phyloP scores from a whole-genome alignment of 2,797 vertebrate species.

The Macropodus opercularis region DNA sequence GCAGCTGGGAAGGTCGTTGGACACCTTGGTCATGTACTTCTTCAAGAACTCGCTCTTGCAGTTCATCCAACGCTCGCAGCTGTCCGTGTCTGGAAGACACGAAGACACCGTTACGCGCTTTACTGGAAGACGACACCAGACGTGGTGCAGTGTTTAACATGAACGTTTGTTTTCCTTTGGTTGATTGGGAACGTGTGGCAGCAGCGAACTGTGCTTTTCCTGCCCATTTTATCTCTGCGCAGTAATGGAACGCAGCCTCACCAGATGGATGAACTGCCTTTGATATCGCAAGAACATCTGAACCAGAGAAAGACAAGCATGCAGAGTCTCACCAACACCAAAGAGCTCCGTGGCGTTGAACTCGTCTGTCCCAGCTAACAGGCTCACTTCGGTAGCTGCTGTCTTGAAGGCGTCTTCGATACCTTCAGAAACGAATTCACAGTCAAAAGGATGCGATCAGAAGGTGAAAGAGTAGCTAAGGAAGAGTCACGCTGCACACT shows the following conservation, averaged over 20 bases:
- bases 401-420: conserved; percentile 97
- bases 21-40: conserved; percentile 90
- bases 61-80: conserved; percentile 95
- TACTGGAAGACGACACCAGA: conserved; percentile 14
- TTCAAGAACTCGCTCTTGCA: conserved; percentile 95
- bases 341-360: conserved; percentile 97
- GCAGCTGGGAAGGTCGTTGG: conserved; percentile 92
- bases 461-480: conserved; percentile 18
- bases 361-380: conserved; percentile 93
- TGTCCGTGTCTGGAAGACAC: conserved; percentile 88
- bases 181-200: conserved; percentile 37
- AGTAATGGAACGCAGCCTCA: conserved; percentile 49
- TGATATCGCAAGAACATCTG: conserved; percentile 49
- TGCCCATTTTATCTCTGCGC: conserved; percentile 51
- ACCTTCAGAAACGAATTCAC: conserved; percentile 75
- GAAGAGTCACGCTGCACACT: too few relatives aligned
- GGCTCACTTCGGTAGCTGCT: conserved; percentile 94
- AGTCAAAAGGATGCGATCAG: conserved; percentile 25
- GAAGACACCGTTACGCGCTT: conserved; percentile 4
- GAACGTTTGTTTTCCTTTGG: conserved; percentile 26
- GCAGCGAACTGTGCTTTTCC: conserved; percentile 31
- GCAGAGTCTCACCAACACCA: conserved; percentile 90
- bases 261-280: conserved; percentile 58
- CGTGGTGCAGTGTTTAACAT: conserved; percentile 20
- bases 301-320: conserved; percentile 42